Base-by-base conservation (phyloP, 2,797 vertebrate species). In the Catamblyrhynchus diadema region DNA sequence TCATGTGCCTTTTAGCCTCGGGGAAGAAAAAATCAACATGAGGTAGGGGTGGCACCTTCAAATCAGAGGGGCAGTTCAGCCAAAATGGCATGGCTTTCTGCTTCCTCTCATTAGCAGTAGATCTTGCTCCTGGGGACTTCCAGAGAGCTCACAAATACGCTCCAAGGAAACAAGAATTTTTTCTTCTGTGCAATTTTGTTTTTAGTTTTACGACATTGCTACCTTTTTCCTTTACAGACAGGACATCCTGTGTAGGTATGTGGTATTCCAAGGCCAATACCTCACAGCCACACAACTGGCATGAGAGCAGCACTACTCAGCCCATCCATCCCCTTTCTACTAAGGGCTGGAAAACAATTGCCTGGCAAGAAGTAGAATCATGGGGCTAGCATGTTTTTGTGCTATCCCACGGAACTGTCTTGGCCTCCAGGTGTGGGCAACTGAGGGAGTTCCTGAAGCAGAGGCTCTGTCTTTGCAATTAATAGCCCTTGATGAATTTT, bases 1-100 rank as follows among this genome's bases (percentile, higher is more conserved):
- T 94, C 86, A 93, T 89, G 69, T 67, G 45, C 15, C 3, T 87
- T 94, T 92, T 87, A 87, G 88, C 93, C 84, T 85, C 86, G 32
- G 61, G 92, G 90, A 86, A 92, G 60, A 51, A 77, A 95, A 95
- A 88, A 35, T 37, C 67, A 73, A 17, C 71, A 81, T 73, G n/a
- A 81, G 59, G 19, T 28, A 37, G 28, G 61, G 72, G 65, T 42
- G n/a, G 56, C 57, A 57, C 50, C 73, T 75, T 65, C 65, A 51
- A n/a, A 88, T 72, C 66, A 84, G 74, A 85, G 67, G 64, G 84
- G 64, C 39, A 82, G 48, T 53, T 87, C 19, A 30, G 42, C n/a
- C 45, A 81, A 82, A 82, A 71, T 37, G 28, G 22, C 17, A 22
- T 3, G 11, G 11, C 17, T 73, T 79, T 66, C 60, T 88, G 13